These are phyloP conservation scores for Ceyx margarethae DNA, from an alignment of 2,113 vertebrate species.

Conservation along the genomic window DNA sequence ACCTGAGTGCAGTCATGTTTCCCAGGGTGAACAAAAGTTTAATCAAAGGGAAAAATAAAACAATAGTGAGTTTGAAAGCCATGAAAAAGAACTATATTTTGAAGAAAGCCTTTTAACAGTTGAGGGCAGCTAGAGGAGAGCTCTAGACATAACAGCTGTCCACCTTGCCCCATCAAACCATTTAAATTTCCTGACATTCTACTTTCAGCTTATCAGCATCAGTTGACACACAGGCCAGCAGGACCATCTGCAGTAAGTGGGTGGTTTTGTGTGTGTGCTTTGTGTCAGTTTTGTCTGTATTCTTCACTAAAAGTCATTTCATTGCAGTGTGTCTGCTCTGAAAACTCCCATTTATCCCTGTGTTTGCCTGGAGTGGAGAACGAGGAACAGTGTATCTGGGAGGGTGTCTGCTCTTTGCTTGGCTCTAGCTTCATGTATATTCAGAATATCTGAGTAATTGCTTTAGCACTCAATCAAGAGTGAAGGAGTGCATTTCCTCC, in stretches of 20 bases:
- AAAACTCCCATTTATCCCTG: background rate
- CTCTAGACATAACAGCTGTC: background rate
- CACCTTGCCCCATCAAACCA: background rate
- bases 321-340: background rate
- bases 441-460: background rate
- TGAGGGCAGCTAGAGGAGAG: background rate
- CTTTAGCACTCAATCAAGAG: background rate
- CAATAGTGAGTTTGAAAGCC: fast-evolving
- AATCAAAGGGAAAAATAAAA: background rate
- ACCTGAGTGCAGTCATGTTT: background rate
- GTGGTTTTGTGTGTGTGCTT: background rate
- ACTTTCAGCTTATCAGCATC: background rate
- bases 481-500: background rate
- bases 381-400: background rate
- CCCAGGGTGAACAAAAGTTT: background rate
- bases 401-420: background rate
- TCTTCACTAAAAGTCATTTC: background rate
- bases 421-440: background rate
- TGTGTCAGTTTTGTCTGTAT: background rate
- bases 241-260: background rate
- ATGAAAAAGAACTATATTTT: background rate
- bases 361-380: background rate
- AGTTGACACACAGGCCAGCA: fast-evolving
- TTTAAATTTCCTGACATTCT: background rate
- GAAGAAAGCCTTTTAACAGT: background rate